Base-by-base conservation (phyloP, 2,888 invertebrate species). In the Apomyelois bistriatella region DNA sequence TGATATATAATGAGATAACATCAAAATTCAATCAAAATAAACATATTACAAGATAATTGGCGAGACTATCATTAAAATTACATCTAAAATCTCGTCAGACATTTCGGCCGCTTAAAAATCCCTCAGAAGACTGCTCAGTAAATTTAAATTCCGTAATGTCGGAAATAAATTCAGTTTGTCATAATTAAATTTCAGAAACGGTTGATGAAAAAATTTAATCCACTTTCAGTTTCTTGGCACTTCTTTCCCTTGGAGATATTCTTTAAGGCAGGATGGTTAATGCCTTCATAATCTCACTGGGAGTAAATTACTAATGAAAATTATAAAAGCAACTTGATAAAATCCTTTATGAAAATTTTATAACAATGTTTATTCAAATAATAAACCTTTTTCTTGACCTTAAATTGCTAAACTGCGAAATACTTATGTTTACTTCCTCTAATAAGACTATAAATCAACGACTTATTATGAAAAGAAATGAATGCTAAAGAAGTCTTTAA, bases 171-270 rank as follows among this genome's bases (percentile, higher is more conserved):
- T 52, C 52, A 43, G 17, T 37, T 43, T 43, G 42, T 42, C 53
- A 54, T 56, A 58, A 60, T 58, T 58, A 60, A 57, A 56, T 53
- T 54, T 50, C 56, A 54, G 47, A 52, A 53, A 55, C 46, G 49
- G 47, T 53, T 56, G 52, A 54, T 49, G 57, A 58, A 60, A 57
- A 60, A 60, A 57, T 53, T 54, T 55, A 60, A 60, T 58, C 53
- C 56, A 56, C 48, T 56, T 53, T 40, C 50, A 60, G 54, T 58
- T 58, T 57, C 57, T 53, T 43, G 52, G 53, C 58, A 53, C 52
- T 40, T 54, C 52, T 48, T 50, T 42, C 41, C 15, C 47, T 48
- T 38, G 32, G 52, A 48, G 54, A 56, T 53, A 57, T 60, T 54
- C 56, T 55, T 13, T 40, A 46, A 40, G 13, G 36, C 41, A 40